Evolutionary conservation across 2,797 vertebrate species (phyloP).

Genomic region (Chelon auratus): DNA sequence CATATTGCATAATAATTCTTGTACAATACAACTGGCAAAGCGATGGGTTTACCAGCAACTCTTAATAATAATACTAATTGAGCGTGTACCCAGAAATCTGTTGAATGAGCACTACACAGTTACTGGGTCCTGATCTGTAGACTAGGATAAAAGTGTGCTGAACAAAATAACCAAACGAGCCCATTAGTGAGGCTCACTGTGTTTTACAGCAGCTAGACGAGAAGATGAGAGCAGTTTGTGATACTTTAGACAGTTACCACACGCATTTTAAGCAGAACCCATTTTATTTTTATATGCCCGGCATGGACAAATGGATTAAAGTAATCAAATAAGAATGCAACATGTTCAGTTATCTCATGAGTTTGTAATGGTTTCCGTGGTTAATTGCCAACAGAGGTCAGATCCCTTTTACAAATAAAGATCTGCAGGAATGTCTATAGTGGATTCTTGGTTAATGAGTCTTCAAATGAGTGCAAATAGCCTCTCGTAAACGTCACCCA

Average conservation of each 20-base stretch:
- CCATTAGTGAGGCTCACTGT: conserved; percentile 5
- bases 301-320: background rate
- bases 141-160: conserved; percentile 34
- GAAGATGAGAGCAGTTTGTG: conserved; percentile 7
- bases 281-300: conserved; percentile 8
- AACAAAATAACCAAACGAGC: conserved; percentile 31
- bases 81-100: conserved; percentile 9
- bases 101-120: conserved; percentile 36
- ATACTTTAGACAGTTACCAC: conserved; percentile 3
- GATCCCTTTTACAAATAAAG: conserved; percentile 29
- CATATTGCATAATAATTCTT: conserved; percentile 12
- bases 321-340: background rate
- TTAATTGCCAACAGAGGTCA: conserved; percentile 32
- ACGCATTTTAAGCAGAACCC: conserved; percentile 10
- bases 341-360: background rate
- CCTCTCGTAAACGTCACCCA: conserved; percentile 4
- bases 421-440: conserved; percentile 8
- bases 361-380: background rate
- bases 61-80: conserved; percentile 33
- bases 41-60: conserved; percentile 32
- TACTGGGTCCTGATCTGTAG: conserved; percentile 34
- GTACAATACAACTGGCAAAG: conserved; percentile 30
- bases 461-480: conserved; percentile 19
- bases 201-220: background rate
- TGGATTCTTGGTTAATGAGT: conserved; percentile 28